These are phyloP conservation scores for Microtus richardsoni DNA, from an alignment of 2,113 vertebrate genomes.

Conservation along the genomic window DNA sequence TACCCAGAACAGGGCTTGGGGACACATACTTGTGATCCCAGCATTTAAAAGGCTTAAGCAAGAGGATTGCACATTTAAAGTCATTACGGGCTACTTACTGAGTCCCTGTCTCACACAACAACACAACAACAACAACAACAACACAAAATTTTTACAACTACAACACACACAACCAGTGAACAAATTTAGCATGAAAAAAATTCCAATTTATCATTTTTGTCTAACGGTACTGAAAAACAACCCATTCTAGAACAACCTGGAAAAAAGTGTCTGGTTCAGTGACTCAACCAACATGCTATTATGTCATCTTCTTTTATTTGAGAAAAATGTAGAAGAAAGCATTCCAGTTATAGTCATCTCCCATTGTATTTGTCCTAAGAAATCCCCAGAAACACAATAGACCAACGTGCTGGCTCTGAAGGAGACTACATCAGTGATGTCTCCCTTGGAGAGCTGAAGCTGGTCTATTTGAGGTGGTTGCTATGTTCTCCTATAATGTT, in stretches of 20 bases:
- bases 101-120: neutral
- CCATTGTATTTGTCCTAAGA: constrained; percentile 55
- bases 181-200: constrained; percentile 26
- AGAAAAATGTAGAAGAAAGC: constrained; percentile 66
- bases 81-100: neutral
- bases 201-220: constrained; percentile 44
- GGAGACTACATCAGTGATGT: neutral
- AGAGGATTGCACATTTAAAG: neutral
- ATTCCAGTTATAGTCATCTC: constrained; percentile 35
- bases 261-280: constrained; percentile 24
- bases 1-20: neutral
- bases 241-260: constrained; percentile 58
- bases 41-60: neutral
- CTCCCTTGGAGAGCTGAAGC: neutral
- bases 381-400: constrained; percentile 27
- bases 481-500: neutral
- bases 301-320: constrained; percentile 61
- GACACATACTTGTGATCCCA: neutral
- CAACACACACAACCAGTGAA: neutral
- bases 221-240: constrained; percentile 5
- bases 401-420: neutral
- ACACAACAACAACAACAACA: neutral
- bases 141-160: neutral
- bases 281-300: constrained; percentile 66
- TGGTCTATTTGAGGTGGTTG: constrained; percentile 18